These are phyloP conservation scores for Bungarus multicinctus DNA, from an alignment of 2,113 vertebrate species.

Conservation along the genomic window DNA sequence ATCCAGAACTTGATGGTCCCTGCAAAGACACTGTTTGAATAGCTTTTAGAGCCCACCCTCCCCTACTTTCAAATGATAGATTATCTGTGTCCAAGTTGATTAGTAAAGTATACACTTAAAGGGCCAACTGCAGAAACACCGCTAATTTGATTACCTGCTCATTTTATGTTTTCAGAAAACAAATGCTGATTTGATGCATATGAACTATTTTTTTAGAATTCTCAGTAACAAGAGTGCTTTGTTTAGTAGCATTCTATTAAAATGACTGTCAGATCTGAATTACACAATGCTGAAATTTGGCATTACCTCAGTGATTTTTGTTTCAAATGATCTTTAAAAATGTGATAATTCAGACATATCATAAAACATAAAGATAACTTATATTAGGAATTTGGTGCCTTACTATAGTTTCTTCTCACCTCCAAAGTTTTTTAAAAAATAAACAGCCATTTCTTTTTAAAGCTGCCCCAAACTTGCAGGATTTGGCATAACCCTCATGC, in stretches of 20 bases:
- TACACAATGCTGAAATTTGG: conserved; percentile 11
- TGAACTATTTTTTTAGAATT: neutral
- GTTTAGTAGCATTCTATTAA: neutral
- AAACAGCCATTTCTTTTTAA: neutral
- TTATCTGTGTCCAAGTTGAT: neutral
- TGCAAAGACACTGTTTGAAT: neutral
- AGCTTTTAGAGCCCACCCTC: neutral
- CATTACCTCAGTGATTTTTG: neutral
- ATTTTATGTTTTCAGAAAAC: conserved; percentile 1
- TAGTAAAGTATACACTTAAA: neutral
- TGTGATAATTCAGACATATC: neutral
- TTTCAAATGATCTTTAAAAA: neutral
- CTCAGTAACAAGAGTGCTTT: neutral
- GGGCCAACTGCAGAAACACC: neutral
- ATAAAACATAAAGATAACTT: neutral
- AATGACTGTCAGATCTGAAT: neutral
- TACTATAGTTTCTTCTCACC: neutral
- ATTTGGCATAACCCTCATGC: neutral
- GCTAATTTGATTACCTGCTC: conserved; percentile 18
- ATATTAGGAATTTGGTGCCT: neutral
- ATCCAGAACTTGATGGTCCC: neutral
- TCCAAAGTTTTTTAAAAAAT: neutral
- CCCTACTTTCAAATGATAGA: neutral
- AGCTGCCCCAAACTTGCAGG: neutral
- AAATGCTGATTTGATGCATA: neutral